phyloP scores from a whole-genome alignment of 53 echinoderm and acorn worm genomes.

The Apostichopus leukothele region DNA sequence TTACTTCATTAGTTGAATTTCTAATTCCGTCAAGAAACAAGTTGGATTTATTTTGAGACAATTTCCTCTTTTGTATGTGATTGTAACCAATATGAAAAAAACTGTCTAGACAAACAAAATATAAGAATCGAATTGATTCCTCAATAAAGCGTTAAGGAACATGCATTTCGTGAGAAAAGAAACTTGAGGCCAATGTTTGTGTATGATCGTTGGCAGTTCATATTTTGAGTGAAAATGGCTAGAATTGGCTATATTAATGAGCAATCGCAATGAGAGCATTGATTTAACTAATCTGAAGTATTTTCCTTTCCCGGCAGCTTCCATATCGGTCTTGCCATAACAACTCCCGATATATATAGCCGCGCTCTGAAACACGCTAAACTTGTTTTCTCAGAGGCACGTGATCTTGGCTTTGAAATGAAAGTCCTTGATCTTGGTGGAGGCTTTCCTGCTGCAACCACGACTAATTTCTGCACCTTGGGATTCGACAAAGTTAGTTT shows the following conservation, averaged over 20 bases:
- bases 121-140: too few species aligned
- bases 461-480: neutral
- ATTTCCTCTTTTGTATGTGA: neutral
- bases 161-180: too few species aligned
- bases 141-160: too few species aligned
- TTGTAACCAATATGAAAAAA: neutral
- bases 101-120: too few species aligned
- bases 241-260: neutral
- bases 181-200: too few species aligned
- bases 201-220: too few species aligned
- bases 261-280: neutral
- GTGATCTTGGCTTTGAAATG: conserved; percentile 3
- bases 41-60: neutral
- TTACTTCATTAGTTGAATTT: neutral
- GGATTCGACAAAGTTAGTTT: neutral
- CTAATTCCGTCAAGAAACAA: neutral
- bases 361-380: neutral
- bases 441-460: neutral
- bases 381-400: neutral
- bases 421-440: conserved; percentile 32
- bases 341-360: neutral
- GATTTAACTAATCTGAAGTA: neutral
- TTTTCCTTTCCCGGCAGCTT: neutral
- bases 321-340: neutral
- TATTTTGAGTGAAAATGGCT: too few species aligned